Evolutionary conservation across 2,888 invertebrate species (phyloP).

Genomic region (Melolontha melolontha): DNA sequence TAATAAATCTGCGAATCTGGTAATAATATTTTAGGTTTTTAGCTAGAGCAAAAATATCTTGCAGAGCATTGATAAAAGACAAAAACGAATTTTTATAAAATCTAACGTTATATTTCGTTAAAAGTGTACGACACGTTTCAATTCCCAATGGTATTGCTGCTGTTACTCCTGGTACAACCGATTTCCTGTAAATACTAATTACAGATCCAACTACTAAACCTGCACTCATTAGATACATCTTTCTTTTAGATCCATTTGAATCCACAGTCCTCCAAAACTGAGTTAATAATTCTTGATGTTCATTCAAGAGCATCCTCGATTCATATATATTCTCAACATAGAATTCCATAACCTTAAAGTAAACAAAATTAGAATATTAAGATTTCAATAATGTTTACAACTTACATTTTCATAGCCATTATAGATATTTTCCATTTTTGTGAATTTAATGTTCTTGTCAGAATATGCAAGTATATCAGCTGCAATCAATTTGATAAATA

Average conservation of each 20-base stretch:
- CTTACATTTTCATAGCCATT: too few species aligned
- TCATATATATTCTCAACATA: slow-evolving; percentile 35
- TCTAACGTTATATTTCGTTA: slow-evolving; percentile 6
- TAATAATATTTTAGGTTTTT: slow-evolving; percentile 37
- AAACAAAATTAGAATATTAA: too few species aligned
- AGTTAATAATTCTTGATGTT: slow-evolving; percentile 37
- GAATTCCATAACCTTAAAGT: slow-evolving; percentile 26
- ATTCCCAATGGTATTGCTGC: slow-evolving; percentile 15
- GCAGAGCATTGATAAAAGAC: slow-evolving; percentile 1
- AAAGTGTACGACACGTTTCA: slow-evolving; percentile 1
- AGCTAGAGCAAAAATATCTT: slow-evolving; percentile 25
- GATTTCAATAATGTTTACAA: too few species aligned
- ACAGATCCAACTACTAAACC: slow-evolving; percentile 26
- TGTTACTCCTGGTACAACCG: neutral
- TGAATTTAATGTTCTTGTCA: too few species aligned
- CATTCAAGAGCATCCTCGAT: slow-evolving; percentile 38
- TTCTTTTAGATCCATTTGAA: neutral
- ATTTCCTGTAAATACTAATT: slow-evolving; percentile 1
- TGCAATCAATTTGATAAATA: too few species aligned
- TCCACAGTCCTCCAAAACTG: slow-evolving; percentile 26
- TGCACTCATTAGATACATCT: slow-evolving; percentile 4
- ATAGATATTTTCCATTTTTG: too few species aligned
- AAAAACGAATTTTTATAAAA: slow-evolving; percentile 18
- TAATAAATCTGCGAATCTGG: slow-evolving; percentile 16
- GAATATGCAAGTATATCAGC: too few species aligned